Evolutionary conservation across 2,113 vertebrate species (phyloP).

Genomic region (Azemiops feae): DNA sequence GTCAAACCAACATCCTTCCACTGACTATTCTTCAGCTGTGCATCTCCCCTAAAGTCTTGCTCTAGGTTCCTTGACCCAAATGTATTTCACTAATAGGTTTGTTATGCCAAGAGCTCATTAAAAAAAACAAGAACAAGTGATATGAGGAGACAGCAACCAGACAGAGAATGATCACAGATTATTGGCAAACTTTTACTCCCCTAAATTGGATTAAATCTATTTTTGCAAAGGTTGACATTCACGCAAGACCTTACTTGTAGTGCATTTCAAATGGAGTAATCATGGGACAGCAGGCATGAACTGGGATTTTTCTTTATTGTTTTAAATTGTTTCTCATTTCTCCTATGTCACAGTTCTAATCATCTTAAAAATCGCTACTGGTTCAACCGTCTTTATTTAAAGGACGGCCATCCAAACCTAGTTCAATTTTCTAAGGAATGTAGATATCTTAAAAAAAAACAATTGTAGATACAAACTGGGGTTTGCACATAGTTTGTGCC

Average conservation of each 20-base stretch:
- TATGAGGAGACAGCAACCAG: conserved; percentile 8
- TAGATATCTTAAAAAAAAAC: not conserved
- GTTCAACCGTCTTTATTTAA: not conserved
- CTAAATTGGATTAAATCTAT: conserved; percentile 15
- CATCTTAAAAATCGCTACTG: not conserved
- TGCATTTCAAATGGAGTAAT: not conserved
- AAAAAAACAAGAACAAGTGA: not conserved
- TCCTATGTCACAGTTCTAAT: not conserved
- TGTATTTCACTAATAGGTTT: conserved; percentile 7
- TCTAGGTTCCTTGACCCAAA: conserved; percentile 9
- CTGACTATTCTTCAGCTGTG: conserved; percentile 42
- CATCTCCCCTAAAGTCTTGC: conserved; percentile 43
- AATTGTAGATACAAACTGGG: not conserved
- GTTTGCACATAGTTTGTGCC: no score
- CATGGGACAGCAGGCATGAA: not conserved
- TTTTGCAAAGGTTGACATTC: not conserved
- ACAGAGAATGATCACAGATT: not conserved
- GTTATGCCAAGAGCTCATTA: not conserved
- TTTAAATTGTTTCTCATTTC: not conserved
- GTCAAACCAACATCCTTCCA: conserved; percentile 47
- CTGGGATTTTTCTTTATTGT: not conserved
- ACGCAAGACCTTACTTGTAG: not conserved
- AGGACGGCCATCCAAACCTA: not conserved
- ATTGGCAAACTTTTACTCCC: not conserved
- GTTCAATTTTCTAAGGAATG: not conserved